phyloP scores from a whole-genome alignment of 2,113 vertebrate species.

The Mustela nigripes region DNA sequence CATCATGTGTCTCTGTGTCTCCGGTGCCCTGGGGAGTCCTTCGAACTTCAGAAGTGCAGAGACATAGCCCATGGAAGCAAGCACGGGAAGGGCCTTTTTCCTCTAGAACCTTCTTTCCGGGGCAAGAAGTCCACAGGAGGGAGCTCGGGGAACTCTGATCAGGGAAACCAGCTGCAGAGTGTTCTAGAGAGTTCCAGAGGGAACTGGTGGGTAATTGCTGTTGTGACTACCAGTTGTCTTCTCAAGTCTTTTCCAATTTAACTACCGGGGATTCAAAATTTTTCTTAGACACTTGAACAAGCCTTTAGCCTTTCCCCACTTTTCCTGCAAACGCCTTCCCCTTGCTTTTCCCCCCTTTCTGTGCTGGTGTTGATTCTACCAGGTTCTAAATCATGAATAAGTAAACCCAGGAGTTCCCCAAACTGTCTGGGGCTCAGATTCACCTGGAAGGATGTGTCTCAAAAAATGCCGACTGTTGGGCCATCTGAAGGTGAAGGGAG shows the following conservation, averaged over 20 bases:
- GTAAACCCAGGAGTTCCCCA: neutral
- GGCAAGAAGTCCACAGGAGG: neutral
- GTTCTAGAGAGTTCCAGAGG: neutral
- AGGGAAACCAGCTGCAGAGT: neutral
- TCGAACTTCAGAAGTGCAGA: neutral
- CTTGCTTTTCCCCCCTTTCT: neutral
- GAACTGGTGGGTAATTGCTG: neutral
- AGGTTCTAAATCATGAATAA: neutral
- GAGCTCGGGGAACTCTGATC: neutral
- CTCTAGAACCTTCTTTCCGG: neutral
- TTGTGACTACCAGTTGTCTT: neutral
- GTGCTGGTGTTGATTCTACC: neutral
- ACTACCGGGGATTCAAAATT: neutral
- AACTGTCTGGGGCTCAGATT: neutral
- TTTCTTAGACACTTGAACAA: neutral
- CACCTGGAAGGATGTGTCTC: neutral
- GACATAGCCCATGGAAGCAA: neutral
- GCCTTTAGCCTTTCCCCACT: accelerated
- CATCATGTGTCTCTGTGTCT: accelerated
- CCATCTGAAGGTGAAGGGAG: neutral
- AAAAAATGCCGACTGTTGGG: neutral
- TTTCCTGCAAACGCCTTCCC: neutral
- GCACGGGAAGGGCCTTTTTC: neutral
- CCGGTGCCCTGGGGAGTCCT: too few species aligned
- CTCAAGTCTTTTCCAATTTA: neutral